Evolutionary conservation across 1,140 invertebrate species (phyloP), one percentile per base, ranked within the genome.

Genomic region (Trichonephila inaurata): DNA sequence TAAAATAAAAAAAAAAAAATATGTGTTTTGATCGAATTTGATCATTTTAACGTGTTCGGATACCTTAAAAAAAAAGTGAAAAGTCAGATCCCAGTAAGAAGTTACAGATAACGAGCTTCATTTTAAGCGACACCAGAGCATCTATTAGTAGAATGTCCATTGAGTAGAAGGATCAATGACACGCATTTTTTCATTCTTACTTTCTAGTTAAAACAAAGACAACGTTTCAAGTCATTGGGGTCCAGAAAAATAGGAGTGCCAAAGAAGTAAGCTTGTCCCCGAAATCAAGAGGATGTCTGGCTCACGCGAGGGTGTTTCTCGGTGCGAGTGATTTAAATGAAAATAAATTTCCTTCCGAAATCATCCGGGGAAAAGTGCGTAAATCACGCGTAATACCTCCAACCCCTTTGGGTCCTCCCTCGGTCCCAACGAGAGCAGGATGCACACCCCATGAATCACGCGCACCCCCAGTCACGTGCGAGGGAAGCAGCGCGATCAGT

Each of bases 281-380:
- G 24, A 69, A 24, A n/a, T 14, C n/a, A n/a, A 24, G 28, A 14
- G 24, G 66, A 14, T 77, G 16, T 18, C 24, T 16, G 14, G 14
- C 28, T 77, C 72, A 77, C 72, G 72, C 33, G 33, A 24, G 33
- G 33, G 28, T 14, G 62, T 33, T 58, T 44, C 24, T 12, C 28
- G 6, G 66, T n/a, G 88, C 66, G 88, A 24, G 72, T 89, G 66
- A 89, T 89, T 89, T 72, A 72, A 89, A 89, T 89, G 62, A 58
- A 89, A 89, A 89, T 89, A 89, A 89, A 89, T 72, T 51, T 89
- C 66, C 18, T 21, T 58, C 40, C 62, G 14, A 44, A 72, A 44
- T 40, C 7, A 14, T 58, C 44, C 21, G 40, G 51, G 19, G 66
- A 72, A 60, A 72, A 44, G 40, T n/a, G 64, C 66, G 62, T 89